Evolutionary conservation across 2,113 vertebrate species (phyloP).

Genomic region (Corythoichthys haematopterus): DNA sequence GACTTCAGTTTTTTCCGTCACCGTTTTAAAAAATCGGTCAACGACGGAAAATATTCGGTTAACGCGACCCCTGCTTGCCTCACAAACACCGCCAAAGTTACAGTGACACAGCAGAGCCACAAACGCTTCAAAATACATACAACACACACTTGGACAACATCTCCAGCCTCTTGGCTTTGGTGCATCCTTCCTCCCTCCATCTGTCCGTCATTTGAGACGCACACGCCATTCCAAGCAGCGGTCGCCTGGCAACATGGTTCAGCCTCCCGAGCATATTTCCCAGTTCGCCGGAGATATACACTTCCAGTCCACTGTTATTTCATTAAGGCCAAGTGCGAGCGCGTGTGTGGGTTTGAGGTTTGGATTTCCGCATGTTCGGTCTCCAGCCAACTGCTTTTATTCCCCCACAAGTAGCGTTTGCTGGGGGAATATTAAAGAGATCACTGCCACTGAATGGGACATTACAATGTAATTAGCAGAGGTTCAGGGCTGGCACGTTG

Average conservation of each 20-base stretch:
- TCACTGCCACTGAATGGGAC: conserved; percentile 66
- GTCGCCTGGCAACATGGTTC: conserved; percentile 77
- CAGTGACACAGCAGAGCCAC: conserved; percentile 30
- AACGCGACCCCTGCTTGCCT: background rate
- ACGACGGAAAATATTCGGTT: too few species aligned
- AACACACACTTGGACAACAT: conserved; percentile 28
- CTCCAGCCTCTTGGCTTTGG: conserved; percentile 54
- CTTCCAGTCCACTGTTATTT: conserved; percentile 67
- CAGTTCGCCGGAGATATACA: conserved; percentile 67
- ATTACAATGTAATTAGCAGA: conserved; percentile 80
- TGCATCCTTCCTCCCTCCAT: conserved; percentile 60
- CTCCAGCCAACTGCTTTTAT: conserved; percentile 69
- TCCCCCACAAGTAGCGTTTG: conserved; percentile 54
- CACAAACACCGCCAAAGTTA: conserved; percentile 42
- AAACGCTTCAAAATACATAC: conserved; percentile 37
- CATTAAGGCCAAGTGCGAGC: conserved; percentile 52
- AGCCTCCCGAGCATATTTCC: conserved; percentile 71
- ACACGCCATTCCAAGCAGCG: conserved; percentile 62
- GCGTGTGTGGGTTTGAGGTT: conserved; percentile 43
- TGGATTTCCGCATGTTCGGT: conserved; percentile 57
- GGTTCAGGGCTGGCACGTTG: conserved; percentile 70
- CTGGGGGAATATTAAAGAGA: conserved; percentile 75
- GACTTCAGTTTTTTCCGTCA: too few species aligned
- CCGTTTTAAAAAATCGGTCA: too few species aligned
- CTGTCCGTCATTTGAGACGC: conserved; percentile 59